These are phyloP conservation scores for Catharus bicknelli DNA, from an alignment of 2,113 vertebrate species.

Conservation along the genomic window DNA sequence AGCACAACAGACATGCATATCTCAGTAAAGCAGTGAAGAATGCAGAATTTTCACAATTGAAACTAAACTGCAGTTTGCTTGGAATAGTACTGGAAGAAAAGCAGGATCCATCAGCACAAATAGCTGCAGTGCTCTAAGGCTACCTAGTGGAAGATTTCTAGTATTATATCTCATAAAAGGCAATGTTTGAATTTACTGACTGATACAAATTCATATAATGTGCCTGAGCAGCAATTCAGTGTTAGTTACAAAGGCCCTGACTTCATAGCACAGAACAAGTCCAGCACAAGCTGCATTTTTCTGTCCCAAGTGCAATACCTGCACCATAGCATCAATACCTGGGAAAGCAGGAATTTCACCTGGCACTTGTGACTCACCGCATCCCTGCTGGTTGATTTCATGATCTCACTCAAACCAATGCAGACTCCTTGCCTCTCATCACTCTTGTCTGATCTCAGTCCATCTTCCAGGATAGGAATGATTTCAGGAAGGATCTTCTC, in stretches of 20 bases:
- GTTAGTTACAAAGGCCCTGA: neutral
- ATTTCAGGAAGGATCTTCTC: slow-evolving; percentile 99
- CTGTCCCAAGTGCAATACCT: neutral
- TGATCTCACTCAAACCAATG: slow-evolving; percentile 96
- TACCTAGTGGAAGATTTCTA: neutral
- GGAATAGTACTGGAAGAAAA: neutral
- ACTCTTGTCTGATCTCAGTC: slow-evolving; percentile 92
- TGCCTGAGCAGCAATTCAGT: neutral
- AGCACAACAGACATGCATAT: rapidly evolving
- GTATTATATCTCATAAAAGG: neutral
- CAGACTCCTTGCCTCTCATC: slow-evolving; percentile 97
- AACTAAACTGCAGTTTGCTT: neutral
- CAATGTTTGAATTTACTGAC: neutral
- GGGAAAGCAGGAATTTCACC: neutral
- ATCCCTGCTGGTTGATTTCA: slow-evolving; percentile 98
- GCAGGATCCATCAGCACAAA: neutral
- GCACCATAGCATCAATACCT: neutral
- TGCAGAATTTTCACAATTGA: neutral
- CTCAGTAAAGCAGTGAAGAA: neutral
- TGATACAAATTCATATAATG: neutral
- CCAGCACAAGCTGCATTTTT: neutral
- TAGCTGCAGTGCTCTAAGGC: neutral
- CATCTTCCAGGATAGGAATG: slow-evolving; percentile 96
- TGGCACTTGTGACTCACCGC: slow-evolving; percentile 78
- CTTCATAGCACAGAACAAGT: neutral